Percentiles rank a stretch among this genome's conserved stretches.
phyloP scores from a whole-genome alignment of 2,888 invertebrate species.

The Periphyllus acericola region DNA sequence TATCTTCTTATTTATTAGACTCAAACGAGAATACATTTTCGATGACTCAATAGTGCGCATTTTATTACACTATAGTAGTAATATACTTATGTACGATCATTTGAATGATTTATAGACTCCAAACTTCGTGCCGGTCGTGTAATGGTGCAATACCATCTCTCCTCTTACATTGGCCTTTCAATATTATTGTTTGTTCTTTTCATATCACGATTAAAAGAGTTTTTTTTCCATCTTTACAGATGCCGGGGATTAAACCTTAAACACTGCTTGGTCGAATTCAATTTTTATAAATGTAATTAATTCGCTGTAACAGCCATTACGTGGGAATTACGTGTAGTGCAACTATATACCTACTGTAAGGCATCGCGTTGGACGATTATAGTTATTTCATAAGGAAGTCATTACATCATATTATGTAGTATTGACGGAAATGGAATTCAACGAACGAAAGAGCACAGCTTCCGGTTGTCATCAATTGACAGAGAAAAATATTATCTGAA shows the following conservation, averaged over 20 bases:
- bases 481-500: neutral
- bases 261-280: neutral
- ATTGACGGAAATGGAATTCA: constrained; percentile 10
- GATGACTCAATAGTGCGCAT: too few species aligned
- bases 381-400: constrained; percentile 18
- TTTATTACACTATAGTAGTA: too few species aligned
- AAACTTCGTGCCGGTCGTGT: neutral
- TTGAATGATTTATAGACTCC: neutral
- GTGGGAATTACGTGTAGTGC: neutral
- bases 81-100: too few species aligned
- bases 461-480: constrained; percentile 14
- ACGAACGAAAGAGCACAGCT: neutral
- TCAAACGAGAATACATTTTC: too few species aligned
- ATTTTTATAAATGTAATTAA: neutral
- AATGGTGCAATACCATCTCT: neutral
- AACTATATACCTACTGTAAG: neutral
- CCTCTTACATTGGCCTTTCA: neutral
- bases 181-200: neutral
- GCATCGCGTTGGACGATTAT: neutral
- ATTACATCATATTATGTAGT: constrained; percentile 18
- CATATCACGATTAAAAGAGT: neutral
- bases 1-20: too few species aligned
- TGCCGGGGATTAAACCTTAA: neutral
- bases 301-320: neutral
- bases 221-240: neutral